Conservation (phyloP, 2,113 vertebrate species). For the Rhabdornis inornatus region DNA sequence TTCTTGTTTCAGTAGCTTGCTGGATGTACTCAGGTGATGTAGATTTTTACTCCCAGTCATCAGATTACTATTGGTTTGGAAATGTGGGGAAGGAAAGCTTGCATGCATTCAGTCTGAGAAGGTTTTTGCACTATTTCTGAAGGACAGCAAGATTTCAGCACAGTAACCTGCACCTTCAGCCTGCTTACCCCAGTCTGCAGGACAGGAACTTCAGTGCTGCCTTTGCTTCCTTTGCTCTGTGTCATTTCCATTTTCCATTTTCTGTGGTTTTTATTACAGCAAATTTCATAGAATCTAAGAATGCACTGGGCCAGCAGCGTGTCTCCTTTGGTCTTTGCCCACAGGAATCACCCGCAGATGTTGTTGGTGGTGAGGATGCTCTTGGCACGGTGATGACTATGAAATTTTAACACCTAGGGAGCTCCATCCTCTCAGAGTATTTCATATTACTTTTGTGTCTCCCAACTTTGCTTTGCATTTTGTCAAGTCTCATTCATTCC, state of each 20-base stretch:
- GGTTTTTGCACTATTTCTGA: not conserved
- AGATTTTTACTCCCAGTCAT: rapidly evolving
- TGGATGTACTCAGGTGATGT: rapidly evolving
- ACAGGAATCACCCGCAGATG: not conserved
- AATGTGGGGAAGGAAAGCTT: not conserved
- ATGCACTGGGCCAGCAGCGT: not conserved
- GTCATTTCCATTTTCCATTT: rapidly evolving
- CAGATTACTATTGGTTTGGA: not conserved
- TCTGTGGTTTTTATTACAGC: not conserved
- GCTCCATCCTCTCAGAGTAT: not conserved
- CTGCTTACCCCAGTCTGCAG: not conserved
- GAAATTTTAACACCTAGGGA: not conserved
- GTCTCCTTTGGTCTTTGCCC: not conserved
- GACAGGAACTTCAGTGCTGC: not conserved
- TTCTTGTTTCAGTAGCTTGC: not conserved
- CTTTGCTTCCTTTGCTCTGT: not conserved
- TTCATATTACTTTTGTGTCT: not conserved
- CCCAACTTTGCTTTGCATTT: not conserved
- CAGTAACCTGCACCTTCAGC: not conserved
- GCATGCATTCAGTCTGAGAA: rapidly evolving
- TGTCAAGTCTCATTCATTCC: not conserved
- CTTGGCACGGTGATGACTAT: not conserved
- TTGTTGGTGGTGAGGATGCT: not conserved
- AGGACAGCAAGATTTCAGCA: not conserved
- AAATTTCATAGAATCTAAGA: not conserved